phyloP scores from a whole-genome alignment of 2,888 invertebrate genomes.

The Alentia gelatinosa region DNA sequence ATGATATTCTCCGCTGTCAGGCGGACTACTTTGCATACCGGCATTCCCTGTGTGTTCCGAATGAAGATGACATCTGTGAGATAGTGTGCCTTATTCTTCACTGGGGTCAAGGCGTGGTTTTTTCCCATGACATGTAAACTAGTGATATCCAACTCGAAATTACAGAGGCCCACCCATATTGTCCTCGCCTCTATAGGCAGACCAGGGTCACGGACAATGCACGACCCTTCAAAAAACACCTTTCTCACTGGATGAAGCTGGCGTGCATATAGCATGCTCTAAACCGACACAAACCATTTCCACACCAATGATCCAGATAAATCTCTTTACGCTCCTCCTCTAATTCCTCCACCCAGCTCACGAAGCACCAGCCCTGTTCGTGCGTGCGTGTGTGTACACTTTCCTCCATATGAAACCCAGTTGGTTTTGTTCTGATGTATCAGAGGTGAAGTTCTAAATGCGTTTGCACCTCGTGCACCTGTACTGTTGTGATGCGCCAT shows the following conservation, averaged over 20 bases:
- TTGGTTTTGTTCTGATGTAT: not conserved
- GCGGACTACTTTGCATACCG: constrained; percentile 13
- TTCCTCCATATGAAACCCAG: not conserved
- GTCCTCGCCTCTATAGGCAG: not conserved
- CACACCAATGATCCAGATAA: not conserved
- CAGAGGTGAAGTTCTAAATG: not conserved
- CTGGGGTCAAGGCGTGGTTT: constrained; percentile 23
- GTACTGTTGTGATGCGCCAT: too few species aligned
- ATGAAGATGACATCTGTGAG: constrained; percentile 38
- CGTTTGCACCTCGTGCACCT: not conserved
- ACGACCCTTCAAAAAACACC: not conserved
- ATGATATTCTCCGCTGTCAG: constrained; percentile 46
- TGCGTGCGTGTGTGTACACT: not conserved
- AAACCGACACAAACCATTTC: constrained; percentile 30
- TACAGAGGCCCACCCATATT: constrained; percentile 50
- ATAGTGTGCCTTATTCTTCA: constrained; percentile 46
- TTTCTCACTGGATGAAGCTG: not conserved
- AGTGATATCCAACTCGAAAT: constrained; percentile 42
- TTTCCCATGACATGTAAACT: constrained; percentile 49
- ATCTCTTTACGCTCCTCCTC: not conserved
- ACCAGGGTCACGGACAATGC: constrained; percentile 7
- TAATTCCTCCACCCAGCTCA: not conserved
- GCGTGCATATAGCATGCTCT: not conserved
- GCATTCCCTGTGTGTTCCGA: not conserved
- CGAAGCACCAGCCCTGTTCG: not conserved